Evolutionary conservation across 2,797 vertebrate species (phyloP), one percentile per base, ranked within the genome.

Genomic region (Cheirogaleus major): DNA sequence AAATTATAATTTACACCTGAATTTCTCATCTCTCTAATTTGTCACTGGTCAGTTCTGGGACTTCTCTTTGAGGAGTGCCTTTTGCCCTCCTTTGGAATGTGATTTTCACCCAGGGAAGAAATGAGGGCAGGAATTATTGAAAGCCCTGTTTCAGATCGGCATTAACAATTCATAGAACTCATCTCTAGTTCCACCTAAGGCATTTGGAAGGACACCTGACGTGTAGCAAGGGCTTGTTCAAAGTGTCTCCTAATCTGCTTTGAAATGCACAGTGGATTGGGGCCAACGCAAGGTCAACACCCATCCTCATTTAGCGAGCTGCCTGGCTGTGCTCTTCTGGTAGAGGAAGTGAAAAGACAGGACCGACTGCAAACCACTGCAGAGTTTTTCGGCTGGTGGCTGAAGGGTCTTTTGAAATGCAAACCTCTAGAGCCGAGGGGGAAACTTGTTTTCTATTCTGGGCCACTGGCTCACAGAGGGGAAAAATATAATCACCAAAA

Each of bases 121-220:
- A 48, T 20, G 7, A 10, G 81, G 73, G 65, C 20, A 55, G 78
- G 59, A 91, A 93, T 93, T 96, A 91, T 17, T 85, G 79, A 96
- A 96, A 95, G 79, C 25, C 14, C 73, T 23, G 27, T 65, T 98
- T 91, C 41, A 4, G 75, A 82, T 93, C 87, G 5, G 41, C 79
- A 91, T 96, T 96, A 97, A 97, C 75, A 79, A 97, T 96, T 97
- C 73, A 97, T 83, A 73, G 78, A 63, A 76, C 93, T 95, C 95
- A 59, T 95, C 76, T 69, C 81, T 15, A 70, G 83, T 91, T 91
- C 79, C 89, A 92, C 94, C 93, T 70, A 32, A 52, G 91, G 95
- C 48, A 0, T 10, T 57, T 63, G 76, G 76, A 95, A 88, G 87
- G 90, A 96, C 94, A 96, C 92, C 92, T 69, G 81, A 67, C 2